phyloP scores from a whole-genome alignment of 2,888 invertebrate genomes.

The Girardia tigrina region DNA sequence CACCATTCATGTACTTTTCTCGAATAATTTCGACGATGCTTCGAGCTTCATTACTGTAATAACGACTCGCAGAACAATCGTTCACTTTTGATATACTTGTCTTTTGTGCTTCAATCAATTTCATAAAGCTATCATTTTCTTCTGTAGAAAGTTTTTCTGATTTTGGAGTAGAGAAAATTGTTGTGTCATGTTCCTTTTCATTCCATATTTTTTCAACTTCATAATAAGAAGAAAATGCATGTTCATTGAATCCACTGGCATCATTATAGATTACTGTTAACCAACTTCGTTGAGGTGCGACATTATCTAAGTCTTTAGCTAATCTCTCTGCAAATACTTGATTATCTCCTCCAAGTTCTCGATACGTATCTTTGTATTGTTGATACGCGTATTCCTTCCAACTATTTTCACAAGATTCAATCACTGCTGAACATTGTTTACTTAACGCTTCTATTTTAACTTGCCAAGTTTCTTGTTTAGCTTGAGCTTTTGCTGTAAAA shows the following conservation, averaged over 20 bases:
- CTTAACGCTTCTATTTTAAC: not conserved
- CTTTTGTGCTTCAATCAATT: not conserved
- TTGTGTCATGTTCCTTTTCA: not conserved
- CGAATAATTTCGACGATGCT: not conserved
- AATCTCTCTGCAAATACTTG: not conserved
- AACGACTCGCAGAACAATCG: not conserved
- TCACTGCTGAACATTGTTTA: not conserved
- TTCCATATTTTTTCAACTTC: not conserved
- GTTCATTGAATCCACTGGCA: not conserved
- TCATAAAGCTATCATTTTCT: not conserved
- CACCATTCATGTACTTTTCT: not conserved
- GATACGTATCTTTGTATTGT: not conserved
- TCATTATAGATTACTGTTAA: not conserved
- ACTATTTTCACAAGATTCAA: constrained; percentile 19
- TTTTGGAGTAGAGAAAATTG: not conserved
- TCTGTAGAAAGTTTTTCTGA: not conserved
- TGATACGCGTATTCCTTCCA: constrained; percentile 6
- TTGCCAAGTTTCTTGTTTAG: not conserved
- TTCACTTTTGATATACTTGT: not conserved
- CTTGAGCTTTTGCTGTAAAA: not conserved
- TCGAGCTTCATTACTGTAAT: not conserved
- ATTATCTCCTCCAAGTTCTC: constrained; percentile 18
- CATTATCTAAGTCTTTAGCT: not conserved
- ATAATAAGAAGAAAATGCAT: not conserved
- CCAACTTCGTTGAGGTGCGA: constrained; percentile 6